phyloP scores from a whole-genome alignment of 2,113 vertebrate species.

The Picathartes gymnocephalus region DNA sequence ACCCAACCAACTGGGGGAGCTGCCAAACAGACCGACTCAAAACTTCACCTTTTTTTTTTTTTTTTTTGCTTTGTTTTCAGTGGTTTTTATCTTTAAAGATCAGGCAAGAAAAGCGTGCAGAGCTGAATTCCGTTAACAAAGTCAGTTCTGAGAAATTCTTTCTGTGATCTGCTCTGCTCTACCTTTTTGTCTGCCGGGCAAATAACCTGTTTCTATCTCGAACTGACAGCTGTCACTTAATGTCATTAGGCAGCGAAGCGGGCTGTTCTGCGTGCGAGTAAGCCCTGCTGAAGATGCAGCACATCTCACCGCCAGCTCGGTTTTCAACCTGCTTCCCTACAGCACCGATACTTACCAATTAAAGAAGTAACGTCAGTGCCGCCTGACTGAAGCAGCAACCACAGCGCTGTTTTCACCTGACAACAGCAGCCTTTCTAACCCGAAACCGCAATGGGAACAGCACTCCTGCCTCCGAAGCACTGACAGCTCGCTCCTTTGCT shows the following conservation, averaged over 20 bases:
- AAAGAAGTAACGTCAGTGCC: neutral
- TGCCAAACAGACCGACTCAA: neutral
- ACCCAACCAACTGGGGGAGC: neutral
- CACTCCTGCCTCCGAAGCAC: neutral
- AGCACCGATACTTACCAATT: neutral
- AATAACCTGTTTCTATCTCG: neutral
- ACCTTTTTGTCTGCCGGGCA: neutral
- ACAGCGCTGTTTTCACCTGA: neutral
- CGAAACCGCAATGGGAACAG: neutral
- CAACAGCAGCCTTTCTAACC: neutral
- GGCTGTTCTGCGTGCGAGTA: neutral
- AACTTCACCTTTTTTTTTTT: neutral
- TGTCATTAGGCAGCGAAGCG: neutral
- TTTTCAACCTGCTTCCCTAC: neutral
- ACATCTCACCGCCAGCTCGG: neutral
- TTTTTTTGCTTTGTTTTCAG: neutral
- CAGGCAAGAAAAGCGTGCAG: neutral
- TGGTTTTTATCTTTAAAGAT: neutral
- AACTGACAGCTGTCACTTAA: constrained; percentile 36
- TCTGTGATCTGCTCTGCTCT: neutral
- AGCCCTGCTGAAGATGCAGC: neutral
- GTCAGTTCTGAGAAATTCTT: neutral
- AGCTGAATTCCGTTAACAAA: neutral
- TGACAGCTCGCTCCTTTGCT: neutral
- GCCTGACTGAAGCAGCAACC: neutral